phyloP scores from a whole-genome alignment of 2,113 vertebrate species.

The Ceyx melanurus region DNA sequence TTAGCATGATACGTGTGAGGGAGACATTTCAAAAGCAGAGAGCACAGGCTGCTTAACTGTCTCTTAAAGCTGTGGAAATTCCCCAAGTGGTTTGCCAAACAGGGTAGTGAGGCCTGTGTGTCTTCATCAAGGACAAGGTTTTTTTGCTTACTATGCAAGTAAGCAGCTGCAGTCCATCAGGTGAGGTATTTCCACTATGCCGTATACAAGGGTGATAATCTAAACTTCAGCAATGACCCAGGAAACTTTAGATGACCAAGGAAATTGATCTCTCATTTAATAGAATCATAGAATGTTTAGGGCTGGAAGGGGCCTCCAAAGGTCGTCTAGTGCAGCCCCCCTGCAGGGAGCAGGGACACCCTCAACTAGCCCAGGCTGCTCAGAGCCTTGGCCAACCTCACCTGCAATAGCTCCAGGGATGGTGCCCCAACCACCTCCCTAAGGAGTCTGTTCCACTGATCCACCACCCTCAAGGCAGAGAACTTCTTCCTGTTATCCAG shows the following conservation, averaged over 20 bases:
- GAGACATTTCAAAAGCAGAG: neutral
- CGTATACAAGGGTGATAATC: neutral
- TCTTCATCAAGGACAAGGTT: neutral
- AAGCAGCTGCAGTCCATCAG: neutral
- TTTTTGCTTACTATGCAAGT: neutral
- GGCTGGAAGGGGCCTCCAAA: no score
- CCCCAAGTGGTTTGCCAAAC: neutral
- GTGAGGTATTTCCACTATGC: neutral
- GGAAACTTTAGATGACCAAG: neutral
- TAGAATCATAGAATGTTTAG: no score
- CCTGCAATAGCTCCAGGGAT: no score
- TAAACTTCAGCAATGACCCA: neutral
- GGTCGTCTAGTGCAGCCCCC: no score
- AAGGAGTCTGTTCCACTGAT: no score
- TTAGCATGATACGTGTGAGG: neutral
- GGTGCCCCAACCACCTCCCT: no score
- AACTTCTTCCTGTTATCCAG: no score
- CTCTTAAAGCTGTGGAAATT: neutral
- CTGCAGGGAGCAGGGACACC: no score
- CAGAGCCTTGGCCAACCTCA: no score
- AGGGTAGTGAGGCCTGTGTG: neutral
- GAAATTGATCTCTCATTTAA: neutral
- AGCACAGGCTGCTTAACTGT: neutral
- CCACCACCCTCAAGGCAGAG: no score
- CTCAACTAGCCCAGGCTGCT: no score